These are phyloP conservation scores for Trichogramma evanescens DNA, from an alignment of 2,888 invertebrate species.

Conservation along the genomic window DNA sequence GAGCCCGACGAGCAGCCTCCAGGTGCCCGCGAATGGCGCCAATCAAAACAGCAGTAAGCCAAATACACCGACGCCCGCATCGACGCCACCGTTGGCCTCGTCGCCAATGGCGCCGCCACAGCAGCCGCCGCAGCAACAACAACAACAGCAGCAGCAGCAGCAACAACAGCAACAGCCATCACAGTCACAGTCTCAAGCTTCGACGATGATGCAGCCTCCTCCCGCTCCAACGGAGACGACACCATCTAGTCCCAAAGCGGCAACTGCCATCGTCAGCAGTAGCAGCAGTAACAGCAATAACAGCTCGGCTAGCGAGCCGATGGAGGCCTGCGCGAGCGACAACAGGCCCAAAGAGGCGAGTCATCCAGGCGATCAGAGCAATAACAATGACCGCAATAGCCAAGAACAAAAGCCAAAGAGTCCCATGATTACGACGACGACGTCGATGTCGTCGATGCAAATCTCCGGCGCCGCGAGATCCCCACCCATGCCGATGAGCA, in stretches of 20 bases:
- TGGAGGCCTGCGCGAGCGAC: conserved; percentile 27
- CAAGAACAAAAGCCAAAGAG: background rate
- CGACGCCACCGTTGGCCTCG: conserved; percentile 23
- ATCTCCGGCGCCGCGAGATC: conserved; percentile 32
- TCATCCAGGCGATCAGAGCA: conserved; percentile 23
- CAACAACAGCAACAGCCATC: conserved; percentile 36
- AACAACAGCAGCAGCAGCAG: conserved; percentile 32
- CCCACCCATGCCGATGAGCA: conserved; percentile 28
- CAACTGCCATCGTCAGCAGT: conserved; percentile 20
- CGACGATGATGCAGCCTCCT: conserved; percentile 18
- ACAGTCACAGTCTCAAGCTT: conserved; percentile 24
- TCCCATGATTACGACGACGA: background rate
- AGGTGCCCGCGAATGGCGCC: conserved; percentile 26
- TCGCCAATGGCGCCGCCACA: conserved; percentile 36
- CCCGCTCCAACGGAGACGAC: conserved; percentile 16
- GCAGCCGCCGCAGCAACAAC: conserved; percentile 30
- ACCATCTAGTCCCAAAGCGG: conserved; percentile 32
- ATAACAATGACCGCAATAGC: background rate
- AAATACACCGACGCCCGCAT: conserved; percentile 26
- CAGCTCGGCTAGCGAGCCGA: conserved; percentile 22
- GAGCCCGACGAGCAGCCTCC: conserved; percentile 47
- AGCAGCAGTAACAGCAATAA: conserved; percentile 14
- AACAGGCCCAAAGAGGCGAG: conserved; percentile 37
- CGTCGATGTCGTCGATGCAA: conserved; percentile 16
- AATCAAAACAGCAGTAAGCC: conserved; percentile 17